Percentiles rank a stretch among this genome's conserved stretches.
Conservation (phyloP, 2,888 invertebrate species). For the Spicauda simplicius region DNA sequence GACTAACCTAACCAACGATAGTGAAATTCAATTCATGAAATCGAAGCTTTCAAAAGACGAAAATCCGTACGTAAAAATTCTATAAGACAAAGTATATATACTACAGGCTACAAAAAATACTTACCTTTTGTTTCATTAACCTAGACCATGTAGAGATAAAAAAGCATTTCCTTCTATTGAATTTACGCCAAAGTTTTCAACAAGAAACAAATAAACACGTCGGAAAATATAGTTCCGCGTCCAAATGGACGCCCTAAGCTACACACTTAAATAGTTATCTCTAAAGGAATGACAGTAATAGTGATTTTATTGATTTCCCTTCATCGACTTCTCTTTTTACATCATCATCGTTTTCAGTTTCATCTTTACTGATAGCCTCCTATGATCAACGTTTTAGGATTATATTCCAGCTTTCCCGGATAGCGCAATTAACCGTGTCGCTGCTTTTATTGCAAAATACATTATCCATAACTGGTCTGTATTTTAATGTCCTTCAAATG, state of each 20-base stretch:
- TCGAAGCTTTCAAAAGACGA: background rate
- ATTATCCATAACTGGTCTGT: background rate
- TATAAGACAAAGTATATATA: background rate
- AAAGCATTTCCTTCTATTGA: background rate
- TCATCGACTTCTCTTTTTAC: background rate
- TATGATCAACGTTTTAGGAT: background rate
- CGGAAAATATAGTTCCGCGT: conserved; percentile 28
- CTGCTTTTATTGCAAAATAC: background rate
- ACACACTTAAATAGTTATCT: conserved; percentile 10
- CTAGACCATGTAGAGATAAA: background rate
- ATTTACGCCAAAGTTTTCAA: conserved; percentile 10
- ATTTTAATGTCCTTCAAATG: no score
- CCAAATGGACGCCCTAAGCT: conserved; percentile 9
- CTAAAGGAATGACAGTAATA: conserved; percentile 28
- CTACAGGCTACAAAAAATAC: background rate
- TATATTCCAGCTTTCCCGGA: background rate
- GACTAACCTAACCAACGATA: background rate
- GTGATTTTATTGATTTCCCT: conserved; percentile 31
- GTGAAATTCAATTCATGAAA: background rate
- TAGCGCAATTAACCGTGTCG: background rate
- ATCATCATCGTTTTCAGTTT: background rate
- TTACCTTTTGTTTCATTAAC: background rate
- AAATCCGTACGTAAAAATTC: background rate
- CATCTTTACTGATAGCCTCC: background rate
- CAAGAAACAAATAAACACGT: conserved; percentile 28